Conservation (phyloP, 2,888 invertebrate species). For the Hedya salicella region DNA sequence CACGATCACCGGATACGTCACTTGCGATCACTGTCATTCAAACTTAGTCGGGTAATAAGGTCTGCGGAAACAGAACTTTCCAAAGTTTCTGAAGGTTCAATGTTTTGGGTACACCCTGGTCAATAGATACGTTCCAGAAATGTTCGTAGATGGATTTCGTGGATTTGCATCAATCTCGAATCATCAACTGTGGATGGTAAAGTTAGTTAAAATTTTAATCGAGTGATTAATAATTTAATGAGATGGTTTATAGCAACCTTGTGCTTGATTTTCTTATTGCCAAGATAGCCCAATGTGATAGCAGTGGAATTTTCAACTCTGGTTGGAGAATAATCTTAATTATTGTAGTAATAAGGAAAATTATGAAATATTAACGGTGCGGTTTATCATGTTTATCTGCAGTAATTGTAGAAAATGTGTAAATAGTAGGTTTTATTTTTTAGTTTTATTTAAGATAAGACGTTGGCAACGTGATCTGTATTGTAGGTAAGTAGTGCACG, state of each 20-base stretch:
- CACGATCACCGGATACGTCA: slow-evolving; percentile 29
- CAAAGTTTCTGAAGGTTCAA: not conserved
- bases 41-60: no score
- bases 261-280: slow-evolving; percentile 34
- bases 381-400: slow-evolving; percentile 31
- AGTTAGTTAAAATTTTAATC: slow-evolving; percentile 19
- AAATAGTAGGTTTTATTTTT: slow-evolving; percentile 15
- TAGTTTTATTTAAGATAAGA: slow-evolving; percentile 9
- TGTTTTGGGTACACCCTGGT: not conserved
- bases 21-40: not conserved
- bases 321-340: slow-evolving; percentile 11
- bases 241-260: slow-evolving; percentile 36
- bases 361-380: not conserved
- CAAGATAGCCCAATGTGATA: slow-evolving; percentile 25
- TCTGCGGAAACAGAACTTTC: no score
- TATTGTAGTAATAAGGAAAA: slow-evolving; percentile 5
- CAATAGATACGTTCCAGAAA: not conserved
- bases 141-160: slow-evolving; percentile 35
- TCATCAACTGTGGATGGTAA: slow-evolving; percentile 27
- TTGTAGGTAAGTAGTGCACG: not conserved
- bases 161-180: slow-evolving; percentile 31
- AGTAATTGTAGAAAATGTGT: slow-evolving; percentile 13
- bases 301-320: not conserved
- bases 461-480: not conserved
- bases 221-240: slow-evolving; percentile 14